phyloP scores from a whole-genome alignment of 1,140 invertebrate genomes.

The Octopus sinensis region DNA sequence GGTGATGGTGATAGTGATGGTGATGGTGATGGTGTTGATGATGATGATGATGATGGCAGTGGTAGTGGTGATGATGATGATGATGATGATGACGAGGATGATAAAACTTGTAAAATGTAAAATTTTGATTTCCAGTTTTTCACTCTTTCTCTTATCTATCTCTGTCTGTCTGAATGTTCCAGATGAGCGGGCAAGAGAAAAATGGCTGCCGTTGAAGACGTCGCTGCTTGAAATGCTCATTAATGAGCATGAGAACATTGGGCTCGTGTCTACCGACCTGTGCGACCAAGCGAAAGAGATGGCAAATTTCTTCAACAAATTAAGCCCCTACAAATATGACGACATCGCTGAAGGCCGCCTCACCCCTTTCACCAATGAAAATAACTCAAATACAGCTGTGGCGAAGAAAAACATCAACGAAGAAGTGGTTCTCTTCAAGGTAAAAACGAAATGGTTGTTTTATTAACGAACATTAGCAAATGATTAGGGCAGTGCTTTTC shows the following conservation, averaged over 20 bases:
- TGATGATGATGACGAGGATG: no score
- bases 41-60: no score
- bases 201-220: constrained; percentile 50
- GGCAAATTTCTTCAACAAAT: constrained; percentile 47
- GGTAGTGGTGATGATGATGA: no score
- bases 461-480: no score
- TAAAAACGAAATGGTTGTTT: constrained; percentile 38
- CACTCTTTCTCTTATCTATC: no score
- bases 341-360: constrained; percentile 42
- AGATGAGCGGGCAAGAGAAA: constrained; percentile 30
- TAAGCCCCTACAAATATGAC: constrained; percentile 48
- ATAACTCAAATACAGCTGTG: constrained; percentile 47
- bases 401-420: constrained; percentile 56
- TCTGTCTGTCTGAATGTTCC: background rate
- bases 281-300: constrained; percentile 56
- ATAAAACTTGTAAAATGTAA: no score
- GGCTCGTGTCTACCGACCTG: constrained; percentile 66
- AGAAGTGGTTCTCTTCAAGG: constrained; percentile 79
- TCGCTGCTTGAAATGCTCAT: constrained; percentile 69
- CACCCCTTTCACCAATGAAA: constrained; percentile 22
- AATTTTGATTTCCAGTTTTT: no score
- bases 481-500: no score
- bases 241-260: constrained; percentile 72
- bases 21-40: no score
- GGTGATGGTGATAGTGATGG: no score